A percentile compares a stretch with the other conserved stretches of the same genome.
phyloP scores from a whole-genome alignment of 1,140 invertebrate genomes.

The Drosophila sp. region DNA sequence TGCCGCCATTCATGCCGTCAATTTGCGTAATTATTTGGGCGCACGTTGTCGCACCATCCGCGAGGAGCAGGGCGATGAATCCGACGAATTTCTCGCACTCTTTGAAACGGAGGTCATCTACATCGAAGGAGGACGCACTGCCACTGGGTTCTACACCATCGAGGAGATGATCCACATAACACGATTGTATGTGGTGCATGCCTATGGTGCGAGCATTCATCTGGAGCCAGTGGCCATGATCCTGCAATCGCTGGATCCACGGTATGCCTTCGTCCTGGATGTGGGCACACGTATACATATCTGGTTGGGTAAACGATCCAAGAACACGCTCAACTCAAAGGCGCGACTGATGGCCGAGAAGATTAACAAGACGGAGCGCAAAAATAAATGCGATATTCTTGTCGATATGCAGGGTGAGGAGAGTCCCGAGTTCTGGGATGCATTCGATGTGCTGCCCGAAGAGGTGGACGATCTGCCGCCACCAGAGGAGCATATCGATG shows the following conservation, averaged over 20 bases:
- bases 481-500: conserved; percentile 90
- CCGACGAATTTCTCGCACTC: conserved; percentile 96
- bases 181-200: conserved; percentile 95
- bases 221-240: conserved; percentile 94
- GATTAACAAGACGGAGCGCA: conserved; percentile 99
- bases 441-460: conserved; percentile 87
- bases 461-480: conserved; percentile 57
- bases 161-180: conserved; percentile 95
- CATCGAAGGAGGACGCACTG: conserved; percentile 97
- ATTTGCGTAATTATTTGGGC: conserved; percentile 97
- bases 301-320: conserved; percentile 96
- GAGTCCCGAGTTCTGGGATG: conserved; percentile 93
- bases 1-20: conserved; percentile 99
- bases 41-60: conserved; percentile 98
- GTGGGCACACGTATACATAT: conserved; percentile 94
- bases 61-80: conserved; percentile 98
- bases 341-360: conserved; percentile 98
- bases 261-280: conserved; percentile 97
- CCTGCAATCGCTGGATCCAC: conserved; percentile 92
- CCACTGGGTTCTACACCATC: conserved; percentile 98
- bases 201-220: conserved; percentile 94
- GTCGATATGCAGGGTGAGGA: conserved; percentile 93
- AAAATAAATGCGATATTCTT: conserved; percentile 96
- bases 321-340: conserved; percentile 98
- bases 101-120: conserved; percentile 98